Conservation (phyloP, 2,888 invertebrate species). For the Odontocolon sp. region DNA sequence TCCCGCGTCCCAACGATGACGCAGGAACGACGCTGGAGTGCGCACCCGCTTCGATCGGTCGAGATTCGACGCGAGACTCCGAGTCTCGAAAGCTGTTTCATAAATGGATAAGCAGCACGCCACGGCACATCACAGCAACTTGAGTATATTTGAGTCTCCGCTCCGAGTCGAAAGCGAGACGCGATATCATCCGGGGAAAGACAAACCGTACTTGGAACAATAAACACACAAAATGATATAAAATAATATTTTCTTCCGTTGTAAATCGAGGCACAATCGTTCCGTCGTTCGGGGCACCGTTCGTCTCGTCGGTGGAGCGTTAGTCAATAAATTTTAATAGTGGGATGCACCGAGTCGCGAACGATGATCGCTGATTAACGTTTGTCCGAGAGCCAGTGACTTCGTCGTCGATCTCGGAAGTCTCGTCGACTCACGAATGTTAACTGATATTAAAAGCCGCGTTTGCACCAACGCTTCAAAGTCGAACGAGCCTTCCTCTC, state of each 20-base stretch:
- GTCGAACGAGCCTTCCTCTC: conserved; percentile 38
- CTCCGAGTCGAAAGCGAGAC: not conserved
- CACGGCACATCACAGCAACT: too few relatives aligned
- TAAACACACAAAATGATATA: conserved; percentile 44
- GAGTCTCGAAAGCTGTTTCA: too few relatives aligned
- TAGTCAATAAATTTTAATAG: conserved; percentile 73
- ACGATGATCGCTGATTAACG: conserved; percentile 51
- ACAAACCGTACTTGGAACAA: conserved; percentile 52
- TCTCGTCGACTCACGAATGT: conserved; percentile 67
- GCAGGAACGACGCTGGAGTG: not conserved
- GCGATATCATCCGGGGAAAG: conserved; percentile 1
- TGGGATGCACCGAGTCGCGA: conserved; percentile 62
- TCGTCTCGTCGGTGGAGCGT: conserved; percentile 63
- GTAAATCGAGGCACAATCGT: conserved; percentile 72
- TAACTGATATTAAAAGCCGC: conserved; percentile 69
- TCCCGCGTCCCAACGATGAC: not conserved
- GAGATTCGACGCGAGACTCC: not conserved
- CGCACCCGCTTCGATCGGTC: not conserved
- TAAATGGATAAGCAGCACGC: too few relatives aligned
- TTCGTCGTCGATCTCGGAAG: too few relatives aligned
- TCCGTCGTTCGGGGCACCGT: conserved; percentile 59
- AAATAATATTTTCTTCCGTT: conserved; percentile 73
- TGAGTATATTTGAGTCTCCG: too few relatives aligned
- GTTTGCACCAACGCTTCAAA: conserved; percentile 71
- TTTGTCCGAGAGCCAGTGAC: too few relatives aligned